phyloP scores from a whole-genome alignment of 2,888 invertebrate species.

The Diarsia rubi region DNA sequence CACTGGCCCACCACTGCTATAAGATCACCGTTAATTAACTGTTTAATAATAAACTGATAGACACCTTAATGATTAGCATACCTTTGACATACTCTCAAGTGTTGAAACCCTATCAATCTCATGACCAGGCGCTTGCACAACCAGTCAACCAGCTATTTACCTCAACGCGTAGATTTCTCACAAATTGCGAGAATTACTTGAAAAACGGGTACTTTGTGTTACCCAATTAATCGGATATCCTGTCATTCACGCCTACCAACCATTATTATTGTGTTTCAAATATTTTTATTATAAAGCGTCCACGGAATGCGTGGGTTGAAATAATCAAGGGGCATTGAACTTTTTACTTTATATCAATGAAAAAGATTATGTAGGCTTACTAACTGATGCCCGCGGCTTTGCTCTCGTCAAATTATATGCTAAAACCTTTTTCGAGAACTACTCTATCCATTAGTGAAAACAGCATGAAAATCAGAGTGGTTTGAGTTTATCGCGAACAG shows the following conservation, averaged over 20 bases:
- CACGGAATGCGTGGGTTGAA: background rate
- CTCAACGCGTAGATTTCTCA: conserved; percentile 45
- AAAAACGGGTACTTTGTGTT: conserved; percentile 29
- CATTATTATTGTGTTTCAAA: background rate
- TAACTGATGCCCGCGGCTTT: no score
- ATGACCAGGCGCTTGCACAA: conserved; percentile 33
- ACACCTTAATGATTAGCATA: background rate
- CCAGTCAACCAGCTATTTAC: conserved; percentile 37
- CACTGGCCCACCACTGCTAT: no score
- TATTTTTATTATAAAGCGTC: conserved; percentile 11
- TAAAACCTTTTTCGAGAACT: no score
- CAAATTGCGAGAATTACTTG: conserved; percentile 43
- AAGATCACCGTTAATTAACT: background rate
- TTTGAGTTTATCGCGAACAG: no score
- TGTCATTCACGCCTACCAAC: conserved; percentile 6
- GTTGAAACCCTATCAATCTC: conserved; percentile 54
- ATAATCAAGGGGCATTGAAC: conserved; percentile 14
- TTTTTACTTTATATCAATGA: conserved; percentile 5
- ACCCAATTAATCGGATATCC: conserved; percentile 53
- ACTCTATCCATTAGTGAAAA: no score
- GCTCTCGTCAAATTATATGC: no score
- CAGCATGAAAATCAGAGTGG: no score
- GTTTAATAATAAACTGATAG: background rate
- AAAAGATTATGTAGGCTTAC: background rate
- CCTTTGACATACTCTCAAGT: conserved; percentile 19